These are phyloP conservation scores for Mizuhopecten yessoensis DNA, from an alignment of 1,140 invertebrate species.

Conservation along the genomic window DNA sequence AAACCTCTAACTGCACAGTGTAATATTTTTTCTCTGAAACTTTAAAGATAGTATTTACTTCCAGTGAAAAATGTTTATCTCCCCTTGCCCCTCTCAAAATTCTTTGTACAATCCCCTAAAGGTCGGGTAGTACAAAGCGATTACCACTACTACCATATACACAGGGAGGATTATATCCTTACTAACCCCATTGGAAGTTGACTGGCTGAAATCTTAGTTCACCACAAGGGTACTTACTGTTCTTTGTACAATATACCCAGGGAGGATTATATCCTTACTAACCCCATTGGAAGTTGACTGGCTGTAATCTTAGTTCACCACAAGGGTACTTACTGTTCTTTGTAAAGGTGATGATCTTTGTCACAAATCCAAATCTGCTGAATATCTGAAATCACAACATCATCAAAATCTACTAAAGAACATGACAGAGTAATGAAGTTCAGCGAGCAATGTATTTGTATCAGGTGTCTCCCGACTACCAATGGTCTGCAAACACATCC, in stretches of 20 bases:
- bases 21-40: no score
- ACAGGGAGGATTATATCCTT: no score
- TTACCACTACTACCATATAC: no score
- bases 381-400: conserved; percentile 91
- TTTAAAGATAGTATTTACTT: no score
- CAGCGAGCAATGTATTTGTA: neutral
- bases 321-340: conserved; percentile 95
- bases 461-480: neutral
- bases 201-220: conserved; percentile 57
- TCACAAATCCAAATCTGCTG: conserved; percentile 97
- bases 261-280: no score
- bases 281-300: conserved; percentile 15
- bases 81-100: neutral
- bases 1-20: no score
- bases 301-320: conserved; percentile 60
- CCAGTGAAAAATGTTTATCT: neutral
- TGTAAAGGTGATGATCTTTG: conserved; percentile 99
- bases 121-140: neutral
- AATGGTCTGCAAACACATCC: neutral
- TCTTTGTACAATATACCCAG: no score
- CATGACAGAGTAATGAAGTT: no score
- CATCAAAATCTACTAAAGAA: neutral
- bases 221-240: conserved; percentile 90
- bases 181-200: conserved; percentile 44
- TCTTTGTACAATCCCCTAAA: neutral